Percentiles rank a stretch among this genome's conserved stretches.
These are phyloP conservation scores for Drosophila picticornis DNA, from an alignment of 2,888 invertebrate species.

Conservation along the genomic window DNA sequence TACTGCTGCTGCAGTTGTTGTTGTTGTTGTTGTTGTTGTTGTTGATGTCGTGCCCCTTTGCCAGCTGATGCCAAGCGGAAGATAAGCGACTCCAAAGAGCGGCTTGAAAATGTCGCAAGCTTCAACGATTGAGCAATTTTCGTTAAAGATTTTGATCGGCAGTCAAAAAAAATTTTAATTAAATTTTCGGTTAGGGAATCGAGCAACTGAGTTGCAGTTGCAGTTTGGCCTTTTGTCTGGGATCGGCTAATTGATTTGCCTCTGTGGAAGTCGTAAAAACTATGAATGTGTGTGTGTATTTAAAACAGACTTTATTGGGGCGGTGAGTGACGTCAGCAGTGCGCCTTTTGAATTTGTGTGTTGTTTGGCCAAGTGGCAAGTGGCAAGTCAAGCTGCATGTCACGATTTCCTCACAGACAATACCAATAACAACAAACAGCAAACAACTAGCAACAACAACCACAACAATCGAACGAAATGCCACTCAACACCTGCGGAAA, in stretches of 20 bases:
- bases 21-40: conserved; percentile 1
- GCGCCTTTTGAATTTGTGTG: conserved; percentile 45
- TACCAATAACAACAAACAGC: conserved; percentile 38
- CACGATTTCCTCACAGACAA: conserved; percentile 70
- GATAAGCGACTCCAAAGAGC: conserved; percentile 51
- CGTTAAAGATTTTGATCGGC: conserved; percentile 49
- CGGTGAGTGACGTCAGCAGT: conserved; percentile 57
- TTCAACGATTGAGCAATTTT: conserved; percentile 70
- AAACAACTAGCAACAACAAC: conserved; percentile 9
- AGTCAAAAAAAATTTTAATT: conserved; percentile 48
- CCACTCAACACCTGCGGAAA: conserved; percentile 80
- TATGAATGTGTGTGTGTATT: conserved; percentile 2
- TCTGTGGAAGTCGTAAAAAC: conserved; percentile 36
- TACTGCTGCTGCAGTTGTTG: neutral
- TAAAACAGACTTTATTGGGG: conserved; percentile 15
- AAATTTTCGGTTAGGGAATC: conserved; percentile 37
- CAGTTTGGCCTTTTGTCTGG: conserved; percentile 39
- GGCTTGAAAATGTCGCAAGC: conserved; percentile 52
- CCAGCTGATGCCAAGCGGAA: conserved; percentile 52
- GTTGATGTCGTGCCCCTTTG: conserved; percentile 37
- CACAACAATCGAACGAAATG: conserved; percentile 72
- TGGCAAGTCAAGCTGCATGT: conserved; percentile 77
- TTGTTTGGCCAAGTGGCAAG: conserved; percentile 51
- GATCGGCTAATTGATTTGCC: conserved; percentile 54
- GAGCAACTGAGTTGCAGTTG: conserved; percentile 42